phyloP scores from a whole-genome alignment of 2,113 vertebrate genomes.

The Perca flavescens region DNA sequence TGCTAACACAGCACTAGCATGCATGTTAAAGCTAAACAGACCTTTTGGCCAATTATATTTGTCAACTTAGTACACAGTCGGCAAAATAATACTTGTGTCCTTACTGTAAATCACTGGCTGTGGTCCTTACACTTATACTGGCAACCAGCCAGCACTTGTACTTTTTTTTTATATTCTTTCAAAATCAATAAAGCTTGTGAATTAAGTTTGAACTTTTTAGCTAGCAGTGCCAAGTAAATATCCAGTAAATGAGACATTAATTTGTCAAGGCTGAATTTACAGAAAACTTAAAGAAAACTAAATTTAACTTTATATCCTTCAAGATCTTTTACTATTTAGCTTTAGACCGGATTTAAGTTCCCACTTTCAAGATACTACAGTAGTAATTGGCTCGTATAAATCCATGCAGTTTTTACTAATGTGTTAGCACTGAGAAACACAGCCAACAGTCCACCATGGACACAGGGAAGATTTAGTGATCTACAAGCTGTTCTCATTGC shows the following conservation, averaged over 20 bases:
- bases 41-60: background rate
- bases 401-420: background rate
- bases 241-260: background rate
- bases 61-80: background rate
- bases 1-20: background rate
- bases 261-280: background rate
- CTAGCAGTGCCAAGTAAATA: background rate
- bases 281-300: background rate
- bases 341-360: background rate
- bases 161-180: background rate
- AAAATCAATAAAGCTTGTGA: background rate
- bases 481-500: background rate
- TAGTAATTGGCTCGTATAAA: background rate
- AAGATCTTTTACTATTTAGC: background rate
- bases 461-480: background rate
- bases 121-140: background rate
- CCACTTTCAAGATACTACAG: background rate
- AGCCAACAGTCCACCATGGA: background rate
- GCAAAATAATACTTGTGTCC: background rate
- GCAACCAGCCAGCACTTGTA: background rate
- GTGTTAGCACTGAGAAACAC: background rate
- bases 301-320: background rate
- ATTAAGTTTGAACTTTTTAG: background rate
- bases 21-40: conserved; percentile 1
- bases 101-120: background rate